Evolutionary conservation across 2,888 invertebrate species (phyloP).

Genomic region (Xylocampa areola): DNA sequence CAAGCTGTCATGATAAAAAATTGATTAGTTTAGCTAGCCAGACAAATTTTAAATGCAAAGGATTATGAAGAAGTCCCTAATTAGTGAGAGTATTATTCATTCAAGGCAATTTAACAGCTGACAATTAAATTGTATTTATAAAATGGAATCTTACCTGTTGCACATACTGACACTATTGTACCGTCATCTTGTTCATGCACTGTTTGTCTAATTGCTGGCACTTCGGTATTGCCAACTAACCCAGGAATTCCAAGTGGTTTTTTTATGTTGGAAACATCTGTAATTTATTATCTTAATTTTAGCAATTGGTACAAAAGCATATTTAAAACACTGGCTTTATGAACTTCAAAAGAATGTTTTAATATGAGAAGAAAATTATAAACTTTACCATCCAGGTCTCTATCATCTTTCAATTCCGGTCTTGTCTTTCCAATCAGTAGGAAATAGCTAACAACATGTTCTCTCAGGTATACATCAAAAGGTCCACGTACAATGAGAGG

Average conservation of each 20-base stretch:
- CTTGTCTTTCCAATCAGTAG: conserved; percentile 92
- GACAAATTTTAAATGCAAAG: no score
- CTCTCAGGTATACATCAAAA: conserved; percentile 94
- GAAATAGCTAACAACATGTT: conserved; percentile 95
- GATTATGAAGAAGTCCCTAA: no score
- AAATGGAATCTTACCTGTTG: conserved; percentile 89
- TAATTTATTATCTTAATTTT: no score
- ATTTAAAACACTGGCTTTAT: no score
- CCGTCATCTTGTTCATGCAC: conserved; percentile 98
- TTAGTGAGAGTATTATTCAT: no score
- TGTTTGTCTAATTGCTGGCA: conserved; percentile 89
- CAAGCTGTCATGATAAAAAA: no score
- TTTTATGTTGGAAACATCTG: conserved; percentile 93
- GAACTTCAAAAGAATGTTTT: no score
- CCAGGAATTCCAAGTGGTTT: conserved; percentile 89
- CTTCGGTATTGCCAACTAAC: conserved; percentile 80
- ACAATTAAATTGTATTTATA: not conserved
- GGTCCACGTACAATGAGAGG: conserved; percentile 96
- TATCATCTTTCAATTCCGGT: conserved; percentile 79
- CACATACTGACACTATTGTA: conserved; percentile 95
- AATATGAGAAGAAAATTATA: not conserved
- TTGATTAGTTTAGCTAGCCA: no score
- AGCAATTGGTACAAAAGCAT: no score
- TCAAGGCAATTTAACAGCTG: no score
- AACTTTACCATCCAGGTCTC: conserved; percentile 91